A percentile compares a stretch with the other conserved stretches of the same genome.
Evolutionary conservation across 2,888 invertebrate genomes (phyloP).

Genomic region (Alitta virens): DNA sequence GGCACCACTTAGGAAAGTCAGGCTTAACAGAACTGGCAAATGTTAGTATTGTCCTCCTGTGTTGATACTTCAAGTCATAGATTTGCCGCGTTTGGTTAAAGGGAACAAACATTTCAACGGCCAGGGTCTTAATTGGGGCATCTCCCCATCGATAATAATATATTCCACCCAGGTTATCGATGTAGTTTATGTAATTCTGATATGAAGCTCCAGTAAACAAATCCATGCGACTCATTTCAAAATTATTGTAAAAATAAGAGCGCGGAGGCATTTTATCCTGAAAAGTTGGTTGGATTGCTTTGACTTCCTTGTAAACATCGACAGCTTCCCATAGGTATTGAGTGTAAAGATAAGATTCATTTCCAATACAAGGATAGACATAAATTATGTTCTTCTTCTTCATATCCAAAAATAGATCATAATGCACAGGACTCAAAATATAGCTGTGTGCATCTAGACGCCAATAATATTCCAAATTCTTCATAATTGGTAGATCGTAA

Average conservation of each 20-base stretch:
- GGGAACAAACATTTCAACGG: slow-evolving; percentile 27
- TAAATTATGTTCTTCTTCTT: slow-evolving; percentile 16
- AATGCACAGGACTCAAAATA: slow-evolving; percentile 15
- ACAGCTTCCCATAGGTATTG: slow-evolving; percentile 27
- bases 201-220: slow-evolving; percentile 26
- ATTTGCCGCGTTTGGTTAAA: not conserved
- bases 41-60: no score
- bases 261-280: slow-evolving; percentile 19
- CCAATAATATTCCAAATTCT: slow-evolving; percentile 27
- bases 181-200: slow-evolving; percentile 22
- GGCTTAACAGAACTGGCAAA: no score
- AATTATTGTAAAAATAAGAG: slow-evolving; percentile 30
- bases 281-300: slow-evolving; percentile 12
- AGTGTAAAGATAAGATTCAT: slow-evolving; percentile 17
- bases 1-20: no score
- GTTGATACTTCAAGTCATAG: no score
- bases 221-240: slow-evolving; percentile 25
- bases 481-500: slow-evolving; percentile 25
- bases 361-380: slow-evolving; percentile 23
- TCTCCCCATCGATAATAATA: slow-evolving; percentile 33
- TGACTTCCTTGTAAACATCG: slow-evolving; percentile 8
- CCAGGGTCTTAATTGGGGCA: slow-evolving; percentile 30
- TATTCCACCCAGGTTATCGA: slow-evolving; percentile 30
- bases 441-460: slow-evolving; percentile 33
- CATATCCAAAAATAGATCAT: slow-evolving; percentile 31